These are phyloP conservation scores for Venusia cambrica DNA, from an alignment of 2,888 invertebrate species.

Conservation along the genomic window DNA sequence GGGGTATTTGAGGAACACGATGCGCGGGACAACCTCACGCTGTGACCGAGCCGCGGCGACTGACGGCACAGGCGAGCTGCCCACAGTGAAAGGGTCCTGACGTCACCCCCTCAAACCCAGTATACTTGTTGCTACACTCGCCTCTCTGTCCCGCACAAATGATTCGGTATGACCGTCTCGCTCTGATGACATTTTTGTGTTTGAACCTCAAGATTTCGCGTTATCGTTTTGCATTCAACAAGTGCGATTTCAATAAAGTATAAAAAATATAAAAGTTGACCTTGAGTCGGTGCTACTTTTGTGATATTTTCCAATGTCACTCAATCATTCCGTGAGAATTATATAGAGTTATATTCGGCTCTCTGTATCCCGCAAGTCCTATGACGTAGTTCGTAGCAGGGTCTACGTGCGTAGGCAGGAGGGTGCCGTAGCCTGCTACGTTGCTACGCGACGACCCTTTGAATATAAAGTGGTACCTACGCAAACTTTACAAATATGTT, in stretches of 20 bases:
- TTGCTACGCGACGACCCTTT: slow-evolving; percentile 30
- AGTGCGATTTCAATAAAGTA: slow-evolving; percentile 32
- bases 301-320: slow-evolving; percentile 17
- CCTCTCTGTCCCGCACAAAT: slow-evolving; percentile 41
- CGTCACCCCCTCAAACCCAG: slow-evolving; percentile 74
- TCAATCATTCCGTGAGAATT: neutral
- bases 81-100: slow-evolving; percentile 80
- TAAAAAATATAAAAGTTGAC: slow-evolving; percentile 28
- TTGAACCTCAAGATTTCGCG: slow-evolving; percentile 40
- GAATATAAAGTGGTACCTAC: slow-evolving; percentile 32
- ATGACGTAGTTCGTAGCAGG: slow-evolving; percentile 34
- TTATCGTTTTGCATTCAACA: slow-evolving; percentile 43
- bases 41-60: slow-evolving; percentile 78
- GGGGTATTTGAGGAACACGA: slow-evolving; percentile 57
- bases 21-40: slow-evolving; percentile 70
- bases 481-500: slow-evolving; percentile 24
- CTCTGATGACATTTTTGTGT: slow-evolving; percentile 52
- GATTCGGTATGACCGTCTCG: slow-evolving; percentile 53
- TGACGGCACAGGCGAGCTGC: slow-evolving; percentile 47
- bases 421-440: slow-evolving; percentile 32
- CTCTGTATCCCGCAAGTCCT: slow-evolving; percentile 33
- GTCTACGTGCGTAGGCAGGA: slow-evolving; percentile 39
- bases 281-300: slow-evolving; percentile 23
- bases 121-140: slow-evolving; percentile 73
- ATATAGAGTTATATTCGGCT: slow-evolving; percentile 5